Base-by-base conservation (phyloP, 2,888 invertebrate species). In the Ectobius pallidus region DNA sequence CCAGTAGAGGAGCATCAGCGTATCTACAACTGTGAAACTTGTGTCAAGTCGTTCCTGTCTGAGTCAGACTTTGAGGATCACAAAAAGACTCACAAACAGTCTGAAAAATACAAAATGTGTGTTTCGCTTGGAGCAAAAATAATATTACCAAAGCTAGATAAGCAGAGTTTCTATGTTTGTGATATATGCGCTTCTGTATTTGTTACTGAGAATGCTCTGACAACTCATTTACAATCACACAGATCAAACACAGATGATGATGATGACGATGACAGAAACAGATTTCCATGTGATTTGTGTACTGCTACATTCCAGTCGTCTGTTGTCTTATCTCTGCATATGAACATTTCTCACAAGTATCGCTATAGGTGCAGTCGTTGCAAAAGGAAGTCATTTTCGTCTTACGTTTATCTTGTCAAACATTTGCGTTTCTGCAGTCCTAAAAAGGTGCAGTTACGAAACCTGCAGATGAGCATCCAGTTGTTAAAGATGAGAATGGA, bases 351-450 rank as follows among this genome's bases (percentile, higher is more conserved):
- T 11, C 3, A 25, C 18, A 39, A 62, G 18, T 46, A 18, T 22
- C 22, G 22, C 32, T 69, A 27, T 22, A 39, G 52, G 2, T 69
- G 69, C 25, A 52, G 52, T 22, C 9, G 39, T 16, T 69, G 69
- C n/a, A 55, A 55, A 18, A 55, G 34, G 7, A 69, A 55, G 6
- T 30, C 55, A 1, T 69, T 69, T 20, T 30, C 69, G 27, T 55
- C 69, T 0, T 69, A 69, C 22, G 11, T 52, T 9, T 55, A 69
- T 34, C 52, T 69, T 7, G 55, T 55, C 22, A 69, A 69, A 34
- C 69, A 69, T 20, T 55, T 30, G 52, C 69, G 69, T 34, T 22
- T 52, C 18, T 69, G 69, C 39, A 27, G 27, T n/a, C n/a, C 46
- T 16, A 65, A 65, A 27, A 44, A 27, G 42, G 18, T 4, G 39